Base-by-base conservation (phyloP, 2,888 invertebrate genomes). In the Machimus rusticus region DNA sequence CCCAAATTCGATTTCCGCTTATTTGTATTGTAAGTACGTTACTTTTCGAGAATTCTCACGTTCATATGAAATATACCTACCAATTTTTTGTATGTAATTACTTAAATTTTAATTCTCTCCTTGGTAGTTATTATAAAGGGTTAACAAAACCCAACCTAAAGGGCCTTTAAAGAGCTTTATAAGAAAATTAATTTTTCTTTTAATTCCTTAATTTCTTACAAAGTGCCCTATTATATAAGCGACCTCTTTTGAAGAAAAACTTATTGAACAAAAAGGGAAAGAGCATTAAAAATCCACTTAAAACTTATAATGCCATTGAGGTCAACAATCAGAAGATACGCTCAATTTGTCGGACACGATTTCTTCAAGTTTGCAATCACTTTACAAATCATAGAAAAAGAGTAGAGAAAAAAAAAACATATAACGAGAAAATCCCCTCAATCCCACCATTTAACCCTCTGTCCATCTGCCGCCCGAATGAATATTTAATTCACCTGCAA, bases 401-500 rank as follows among this genome's bases (percentile, higher is more conserved):
- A 55, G 19, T 5, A 6, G 28, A 66, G 23, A 4, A 28, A 57
- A 57, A 57, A 12, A 28, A 66, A 66, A 55, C 12, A 55, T n/a
- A 55, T 66, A 66, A 66, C 23, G 12, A 12, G 66, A 66, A 28
- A 23, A 66, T 9, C 23, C 28, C 23, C 12, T 66, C 23, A 66
- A 66, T 66, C 66, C 28, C 28, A 66, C 66, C 12, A 66, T 66
- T 39, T 66, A 66, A 28, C 66, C 28, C 66, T 66, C 12, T 28
- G 28, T 28, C 66, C 66, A 23, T 66, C 12, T 12, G 28, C 12
- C 66, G 28, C 0, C 23, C 12, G 23, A 78, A 78, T 78, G 78
- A 78, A 78, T 78, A 78, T 78, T 78, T 78, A 78, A 78, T 39
- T 78, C 23, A 23, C 23, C 78, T 39, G 78, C 78, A 78, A 78